Evolutionary conservation across 2,113 vertebrate species (phyloP), one percentile per base, ranked within the genome.

Genomic region (Lophotis ruficrista): DNA sequence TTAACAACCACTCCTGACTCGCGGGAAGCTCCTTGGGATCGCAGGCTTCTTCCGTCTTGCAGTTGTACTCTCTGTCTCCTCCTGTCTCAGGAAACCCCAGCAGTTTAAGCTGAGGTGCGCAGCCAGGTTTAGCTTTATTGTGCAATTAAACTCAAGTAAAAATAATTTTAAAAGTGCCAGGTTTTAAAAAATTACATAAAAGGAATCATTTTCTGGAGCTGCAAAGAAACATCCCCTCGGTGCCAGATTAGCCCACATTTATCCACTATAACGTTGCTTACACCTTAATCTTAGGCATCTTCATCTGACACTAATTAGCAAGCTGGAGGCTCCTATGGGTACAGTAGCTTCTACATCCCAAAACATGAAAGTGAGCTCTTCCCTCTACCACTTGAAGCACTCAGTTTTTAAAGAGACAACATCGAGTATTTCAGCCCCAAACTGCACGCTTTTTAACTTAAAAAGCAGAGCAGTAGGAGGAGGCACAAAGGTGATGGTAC

Each of bases 231-330:
- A 68, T 89, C 43, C 81, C 94, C 91, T 76, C 2, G 7, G 94
- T 76, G 93, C 72, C 81, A 96, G 89, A 94, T 97, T 93, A 97
- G 77, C 87, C 62, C 87, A 92, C 73, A 79, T 94, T 95, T 94
- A 94, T 82, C 69, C 89, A 78, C 90, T 87, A 13, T 89, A 87
- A 89, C 28, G 86, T 93, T 96, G 84, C 94, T 95, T 93, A 89
- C 81, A 87, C 92, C 96, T 94, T 97, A 95, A 95, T 94, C 86
- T 94, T 78, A 72, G 71, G 81, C 91, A 92, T 96, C 93, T 93
- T 91, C 81, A 94, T 90, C 77, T 93, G 91, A 96, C 86, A 83
- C 91, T 96, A 96, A 96, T 95, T 96, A 96, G 91, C 83, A 97
- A 77, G 86, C 95, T 96, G 89, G 70, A 92, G 83, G 78, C 86